Evolutionary conservation across 23 tunicate genomes (phyloP), one percentile per base, ranked within the genome.

Genomic region (Styela plicata): DNA sequence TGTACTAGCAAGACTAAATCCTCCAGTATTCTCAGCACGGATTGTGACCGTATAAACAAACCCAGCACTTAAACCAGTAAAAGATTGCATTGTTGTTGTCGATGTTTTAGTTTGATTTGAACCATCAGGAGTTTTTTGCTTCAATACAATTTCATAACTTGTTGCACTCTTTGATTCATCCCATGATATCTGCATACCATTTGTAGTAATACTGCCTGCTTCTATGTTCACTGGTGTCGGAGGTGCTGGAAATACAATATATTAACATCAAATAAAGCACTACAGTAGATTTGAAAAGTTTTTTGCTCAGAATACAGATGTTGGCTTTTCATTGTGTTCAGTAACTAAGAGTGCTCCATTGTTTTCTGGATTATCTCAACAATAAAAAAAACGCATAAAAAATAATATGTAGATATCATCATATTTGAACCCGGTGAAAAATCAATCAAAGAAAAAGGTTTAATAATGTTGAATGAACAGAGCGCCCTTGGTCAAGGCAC

Each of bases 61-160:
- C 24, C 81, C 81, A 16, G 81, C 63, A 17, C 16, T 76, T 44
- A 76, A 53, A 76, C 33, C 24, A 22, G 67, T 33, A 27, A 76
- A 53, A 10, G 81, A 53, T 44, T 76, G 81, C 66, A 44, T 20
- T 19, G 53, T 20, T 2, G 77, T 28, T 34, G 77, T 3, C 17
- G 77, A 3, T 21, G 32, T 71, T 34, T 19, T 13, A 34, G 35
- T 30, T 34, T 28, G 32, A 34, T 3, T 16, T 2, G 77, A 13
- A 19, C 36, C 35, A 33, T 34, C 77, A 34, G 36, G 36, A 3
- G 34, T 30, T 21, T 71, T 28, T 34, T 31, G 77, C 7, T 21
- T 30, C 34, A 71, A 21, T 71, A 28, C 13, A 71, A 71, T 36
- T 27, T 71, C 77, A 44, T 76, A 44, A 25, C 26, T 27, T 25